These are phyloP conservation scores for Nemotelus nigrinus DNA, from an alignment of 2,888 invertebrate genomes.

Conservation along the genomic window DNA sequence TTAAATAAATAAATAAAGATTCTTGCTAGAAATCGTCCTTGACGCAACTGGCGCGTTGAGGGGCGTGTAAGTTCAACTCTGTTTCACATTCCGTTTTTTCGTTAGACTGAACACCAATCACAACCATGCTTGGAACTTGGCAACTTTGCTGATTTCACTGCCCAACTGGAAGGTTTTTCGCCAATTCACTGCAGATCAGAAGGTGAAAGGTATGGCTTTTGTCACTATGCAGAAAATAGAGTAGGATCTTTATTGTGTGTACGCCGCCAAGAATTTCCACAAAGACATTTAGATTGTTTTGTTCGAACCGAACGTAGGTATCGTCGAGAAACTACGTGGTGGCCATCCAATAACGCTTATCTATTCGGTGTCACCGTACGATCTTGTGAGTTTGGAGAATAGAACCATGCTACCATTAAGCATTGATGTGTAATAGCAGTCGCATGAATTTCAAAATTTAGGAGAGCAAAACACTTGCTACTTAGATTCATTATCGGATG, in stretches of 20 bases:
- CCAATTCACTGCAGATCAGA: slow-evolving; percentile 93
- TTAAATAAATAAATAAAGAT: slow-evolving; percentile 72
- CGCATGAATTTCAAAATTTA: too few relatives aligned
- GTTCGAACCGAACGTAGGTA: slow-evolving; percentile 89
- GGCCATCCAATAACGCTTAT: slow-evolving; percentile 94
- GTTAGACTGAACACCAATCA: slow-evolving; percentile 74
- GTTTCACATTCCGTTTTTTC: neutral
- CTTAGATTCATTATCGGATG: too few relatives aligned
- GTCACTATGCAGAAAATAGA: slow-evolving; percentile 92
- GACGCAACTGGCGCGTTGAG: slow-evolving; percentile 85
- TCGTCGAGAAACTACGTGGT: slow-evolving; percentile 82
- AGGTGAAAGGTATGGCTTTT: slow-evolving; percentile 92
- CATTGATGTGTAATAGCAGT: too few relatives aligned
- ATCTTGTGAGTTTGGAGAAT: slow-evolving; percentile 81
- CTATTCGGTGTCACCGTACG: slow-evolving; percentile 94
- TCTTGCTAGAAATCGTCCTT: slow-evolving; percentile 90
- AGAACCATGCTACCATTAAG: slow-evolving; percentile 79
- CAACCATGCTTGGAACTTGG: slow-evolving; percentile 90
- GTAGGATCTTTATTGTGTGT: slow-evolving; percentile 84
- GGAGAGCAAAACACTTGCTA: too few relatives aligned
- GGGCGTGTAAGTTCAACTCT: slow-evolving; percentile 79
- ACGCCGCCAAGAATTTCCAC: slow-evolving; percentile 79
- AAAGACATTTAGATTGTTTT: slow-evolving; percentile 75
- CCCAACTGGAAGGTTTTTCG: slow-evolving; percentile 89
- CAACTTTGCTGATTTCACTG: slow-evolving; percentile 91